Evolutionary conservation across 35 echinoderm and acorn worm species (phyloP), one percentile per base, ranked within the genome.

Genomic region (Nesometra sesokonis): DNA sequence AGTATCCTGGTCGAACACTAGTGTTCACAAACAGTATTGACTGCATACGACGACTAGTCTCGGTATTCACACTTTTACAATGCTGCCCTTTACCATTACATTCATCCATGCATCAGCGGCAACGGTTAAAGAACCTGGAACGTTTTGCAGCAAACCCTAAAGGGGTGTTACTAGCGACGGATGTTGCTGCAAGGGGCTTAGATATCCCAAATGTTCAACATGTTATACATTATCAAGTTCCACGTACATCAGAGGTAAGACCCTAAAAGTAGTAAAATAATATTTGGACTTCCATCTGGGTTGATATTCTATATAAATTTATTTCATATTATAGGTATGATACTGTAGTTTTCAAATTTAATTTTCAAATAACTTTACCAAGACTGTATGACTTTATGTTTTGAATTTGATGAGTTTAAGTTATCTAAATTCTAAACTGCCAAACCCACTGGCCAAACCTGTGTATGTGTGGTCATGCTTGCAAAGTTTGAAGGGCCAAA

Each of bases 21-120:
- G 90, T 97, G 9, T 97, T 97, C 85, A 89, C 82, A n/a, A 97
- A 97, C 85, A 97, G 92, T 81, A 97, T 97, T 33, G 95, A 97
- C 36, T 94, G 95, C 46, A 97, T 94, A 76, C 32, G 95, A 32
- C 87, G 95, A 19, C 47, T 97, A 31, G 76, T 84, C 4, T 97
- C 95, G 29, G 91, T 97, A 52, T 83, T 97, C 3, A 90, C 89
- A 52, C 47, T 97, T 31, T 92, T 97, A 0, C 37, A 91, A 21
- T 87, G 92, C 19, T 67, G 47, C 0, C 95, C 95, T 29, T 80
- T 91, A 29, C 92, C 95, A 2, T 36, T 97, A 21, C 95, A 97
- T 35, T 93, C 95, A 1, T 91, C 91, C 17, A 97, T 97, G 95
- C 92, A 93, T 76, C 95, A 97, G 76, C 91, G 89, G 82, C 95